phyloP scores from a whole-genome alignment of 2,113 vertebrate genomes.

The Phainopepla nitens region DNA sequence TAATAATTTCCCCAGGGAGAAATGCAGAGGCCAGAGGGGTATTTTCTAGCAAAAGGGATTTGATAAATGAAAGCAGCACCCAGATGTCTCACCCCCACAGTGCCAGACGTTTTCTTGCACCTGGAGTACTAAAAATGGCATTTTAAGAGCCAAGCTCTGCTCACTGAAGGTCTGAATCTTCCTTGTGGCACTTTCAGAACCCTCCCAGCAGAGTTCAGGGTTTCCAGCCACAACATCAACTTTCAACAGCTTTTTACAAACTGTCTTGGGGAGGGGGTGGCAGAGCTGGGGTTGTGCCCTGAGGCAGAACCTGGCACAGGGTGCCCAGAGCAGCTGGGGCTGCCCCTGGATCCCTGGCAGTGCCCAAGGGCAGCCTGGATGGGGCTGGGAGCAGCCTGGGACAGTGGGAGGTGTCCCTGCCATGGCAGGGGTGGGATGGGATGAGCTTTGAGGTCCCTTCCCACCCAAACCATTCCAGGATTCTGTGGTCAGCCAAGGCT shows the following conservation, averaged over 20 bases:
- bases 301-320: neutral
- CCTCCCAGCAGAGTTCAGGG: neutral
- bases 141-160: neutral
- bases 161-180: neutral
- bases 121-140: neutral
- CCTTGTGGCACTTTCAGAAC: neutral
- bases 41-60: neutral
- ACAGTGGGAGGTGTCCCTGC: neutral
- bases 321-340: neutral
- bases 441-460: neutral
- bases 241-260: neutral
- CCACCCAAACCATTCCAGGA: neutral
- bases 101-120: neutral
- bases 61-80: neutral
- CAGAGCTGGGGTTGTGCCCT: neutral
- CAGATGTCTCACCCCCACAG: neutral
- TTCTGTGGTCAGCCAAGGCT: neutral
- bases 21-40: neutral
- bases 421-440: neutral
- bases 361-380: accelerated
- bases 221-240: neutral
- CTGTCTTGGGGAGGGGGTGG: accelerated
- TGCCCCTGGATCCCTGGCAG: neutral
- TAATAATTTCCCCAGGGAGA: neutral
- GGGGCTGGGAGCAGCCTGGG: neutral